Conservation (phyloP, 2,888 invertebrate species). For the Amphipoea lucens region DNA sequence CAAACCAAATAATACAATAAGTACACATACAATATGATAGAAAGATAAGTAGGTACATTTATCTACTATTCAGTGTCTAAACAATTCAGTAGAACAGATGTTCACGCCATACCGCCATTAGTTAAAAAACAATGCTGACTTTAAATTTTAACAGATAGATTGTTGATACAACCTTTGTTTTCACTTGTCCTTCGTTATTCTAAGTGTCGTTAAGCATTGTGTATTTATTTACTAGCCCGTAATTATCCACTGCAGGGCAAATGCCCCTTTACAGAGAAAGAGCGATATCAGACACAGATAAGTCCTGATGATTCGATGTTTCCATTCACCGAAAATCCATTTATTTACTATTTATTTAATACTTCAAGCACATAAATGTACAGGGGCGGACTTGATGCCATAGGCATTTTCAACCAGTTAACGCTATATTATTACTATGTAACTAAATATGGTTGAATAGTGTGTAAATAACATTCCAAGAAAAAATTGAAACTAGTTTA, state of each 20-base stretch:
- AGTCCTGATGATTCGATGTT: not conserved
- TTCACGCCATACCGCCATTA: constrained; percentile 61
- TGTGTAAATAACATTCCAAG: not conserved
- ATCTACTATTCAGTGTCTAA: constrained; percentile 22
- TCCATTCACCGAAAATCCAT: not conserved
- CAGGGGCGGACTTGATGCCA: no score
- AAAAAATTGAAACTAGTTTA: not conserved
- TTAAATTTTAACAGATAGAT: constrained; percentile 36
- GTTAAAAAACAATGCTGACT: constrained; percentile 31
- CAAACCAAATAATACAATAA: constrained; percentile 10
- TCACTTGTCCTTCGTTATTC: constrained; percentile 34
- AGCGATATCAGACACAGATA: not conserved
- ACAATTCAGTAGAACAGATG: constrained; percentile 34
- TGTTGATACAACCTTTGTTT: constrained; percentile 31
- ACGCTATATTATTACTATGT: not conserved
- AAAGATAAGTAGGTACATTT: constrained; percentile 13
- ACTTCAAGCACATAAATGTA: no score
- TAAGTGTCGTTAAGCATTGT: constrained; percentile 26
- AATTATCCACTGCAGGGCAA: not conserved
- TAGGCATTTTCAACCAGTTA: no score
- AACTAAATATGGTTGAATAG: not conserved
- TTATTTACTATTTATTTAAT: no score
- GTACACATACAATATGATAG: not conserved
- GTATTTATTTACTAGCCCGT: constrained; percentile 2
- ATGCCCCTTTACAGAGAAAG: not conserved